phyloP scores from a whole-genome alignment of 2,888 invertebrate species.

The Chalcis sispes region DNA sequence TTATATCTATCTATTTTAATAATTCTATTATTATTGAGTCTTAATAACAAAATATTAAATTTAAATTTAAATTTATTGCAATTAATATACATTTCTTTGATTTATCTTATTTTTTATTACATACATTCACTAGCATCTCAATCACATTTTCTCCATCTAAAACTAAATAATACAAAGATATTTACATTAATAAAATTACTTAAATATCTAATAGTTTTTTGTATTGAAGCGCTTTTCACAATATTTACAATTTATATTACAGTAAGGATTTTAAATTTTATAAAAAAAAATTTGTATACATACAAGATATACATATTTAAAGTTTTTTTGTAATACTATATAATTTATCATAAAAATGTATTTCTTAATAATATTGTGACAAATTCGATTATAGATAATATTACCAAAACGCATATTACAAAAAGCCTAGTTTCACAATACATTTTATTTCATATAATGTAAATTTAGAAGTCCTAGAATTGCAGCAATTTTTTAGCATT shows the following conservation, averaged over 20 bases:
- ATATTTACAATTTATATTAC: slow-evolving; percentile 67
- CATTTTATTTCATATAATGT: too few relatives aligned
- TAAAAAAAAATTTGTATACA: slow-evolving; percentile 23
- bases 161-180: slow-evolving; percentile 64
- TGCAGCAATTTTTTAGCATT: too few relatives aligned
- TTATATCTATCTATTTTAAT: too few relatives aligned
- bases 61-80: slow-evolving; percentile 45
- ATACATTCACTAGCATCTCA: slow-evolving; percentile 72
- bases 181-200: slow-evolving; percentile 68
- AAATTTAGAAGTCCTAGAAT: too few relatives aligned
- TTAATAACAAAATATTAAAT: too few relatives aligned
- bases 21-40: too few relatives aligned
- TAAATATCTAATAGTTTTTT: slow-evolving; percentile 60
- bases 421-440: too few relatives aligned
- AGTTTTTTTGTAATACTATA: slow-evolving; percentile 25
- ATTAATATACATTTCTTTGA: slow-evolving; percentile 54
- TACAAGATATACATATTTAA: slow-evolving; percentile 31
- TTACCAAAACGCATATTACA: too few relatives aligned
- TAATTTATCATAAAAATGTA: slow-evolving; percentile 22
- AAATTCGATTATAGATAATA: slow-evolving; percentile 31
- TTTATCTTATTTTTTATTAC: slow-evolving; percentile 39
- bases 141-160: slow-evolving; percentile 72
- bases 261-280: slow-evolving; percentile 35
- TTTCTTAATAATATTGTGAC: slow-evolving; percentile 4
- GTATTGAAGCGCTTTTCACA: slow-evolving; percentile 60